These are phyloP conservation scores for Sesamia inferens DNA, from an alignment of 2,888 invertebrate genomes.

Conservation along the genomic window DNA sequence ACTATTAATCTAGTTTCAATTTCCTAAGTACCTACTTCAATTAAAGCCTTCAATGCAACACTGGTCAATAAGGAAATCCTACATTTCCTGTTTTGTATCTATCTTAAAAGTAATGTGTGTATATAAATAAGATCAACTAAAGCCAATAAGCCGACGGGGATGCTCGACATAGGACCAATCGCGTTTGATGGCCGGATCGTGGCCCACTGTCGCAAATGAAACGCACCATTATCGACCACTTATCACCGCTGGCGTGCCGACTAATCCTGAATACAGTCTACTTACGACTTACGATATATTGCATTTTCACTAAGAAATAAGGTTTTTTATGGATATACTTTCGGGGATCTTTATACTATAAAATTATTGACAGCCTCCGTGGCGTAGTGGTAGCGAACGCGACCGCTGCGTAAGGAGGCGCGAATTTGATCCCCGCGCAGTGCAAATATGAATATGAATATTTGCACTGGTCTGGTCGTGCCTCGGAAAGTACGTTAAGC, in stretches of 20 bases:
- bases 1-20: neutral
- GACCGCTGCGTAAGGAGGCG: too few species aligned
- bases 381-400: too few species aligned
- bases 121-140: slow-evolving; percentile 44
- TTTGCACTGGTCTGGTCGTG: too few species aligned
- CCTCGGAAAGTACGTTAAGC: too few species aligned
- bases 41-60: neutral
- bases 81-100: neutral
- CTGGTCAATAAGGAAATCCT: neutral
- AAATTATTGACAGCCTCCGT: too few species aligned
- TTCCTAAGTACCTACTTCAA: neutral
- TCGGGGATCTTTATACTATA: neutral
- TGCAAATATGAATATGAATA: too few species aligned
- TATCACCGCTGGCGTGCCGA: slow-evolving; percentile 52
- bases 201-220: slow-evolving; percentile 62
- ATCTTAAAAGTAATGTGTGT: slow-evolving; percentile 8
- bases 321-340: neutral
- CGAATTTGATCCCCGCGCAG: too few species aligned
- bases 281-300: slow-evolving; percentile 27
- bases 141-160: slow-evolving; percentile 47
- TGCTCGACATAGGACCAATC: slow-evolving; percentile 51
- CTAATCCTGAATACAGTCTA: slow-evolving; percentile 42
- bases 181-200: slow-evolving; percentile 61
- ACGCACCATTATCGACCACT: slow-evolving; percentile 54
- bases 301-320: neutral